phyloP scores from a whole-genome alignment of 2,797 vertebrate species.

The Coreius guichenoti region DNA sequence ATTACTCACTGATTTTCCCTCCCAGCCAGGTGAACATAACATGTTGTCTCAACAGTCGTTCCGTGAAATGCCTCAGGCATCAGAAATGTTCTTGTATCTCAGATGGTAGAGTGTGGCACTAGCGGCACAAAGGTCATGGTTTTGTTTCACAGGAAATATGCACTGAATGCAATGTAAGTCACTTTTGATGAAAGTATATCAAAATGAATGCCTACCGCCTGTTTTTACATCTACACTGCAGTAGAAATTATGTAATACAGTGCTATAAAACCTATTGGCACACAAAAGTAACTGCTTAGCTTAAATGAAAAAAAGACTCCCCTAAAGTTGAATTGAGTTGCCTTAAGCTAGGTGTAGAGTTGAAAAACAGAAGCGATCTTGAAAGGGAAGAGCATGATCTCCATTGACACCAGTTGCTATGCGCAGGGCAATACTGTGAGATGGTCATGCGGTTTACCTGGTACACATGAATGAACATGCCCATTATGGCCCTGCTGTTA shows the following conservation, averaged over 20 bases:
- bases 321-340: not conserved
- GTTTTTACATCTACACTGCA: not conserved
- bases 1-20: slow-evolving; percentile 27
- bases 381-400: not conserved
- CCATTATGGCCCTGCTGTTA: slow-evolving; percentile 41
- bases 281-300: not conserved
- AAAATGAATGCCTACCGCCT: not conserved
- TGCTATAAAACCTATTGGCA: not conserved
- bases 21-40: slow-evolving; percentile 45
- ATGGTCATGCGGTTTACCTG: slow-evolving; percentile 17
- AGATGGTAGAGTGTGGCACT: not conserved
- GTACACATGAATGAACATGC: slow-evolving; percentile 45
- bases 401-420: slow-evolving; percentile 40
- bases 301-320: not conserved
- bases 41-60: slow-evolving; percentile 48
- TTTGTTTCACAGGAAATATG: slow-evolving; percentile 11
- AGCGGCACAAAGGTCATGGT: not conserved
- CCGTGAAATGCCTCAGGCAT: slow-evolving; percentile 14
- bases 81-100: not conserved
- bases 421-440: slow-evolving; percentile 1
- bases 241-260: not conserved
- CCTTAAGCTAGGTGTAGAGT: not conserved
- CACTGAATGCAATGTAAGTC: not conserved
- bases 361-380: not conserved
- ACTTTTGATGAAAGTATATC: not conserved